Percentiles rank a stretch among this genome's conserved stretches.
These are phyloP conservation scores for Rhinolophus sinicus DNA, from an alignment of 2,113 vertebrate species.

Conservation along the genomic window DNA sequence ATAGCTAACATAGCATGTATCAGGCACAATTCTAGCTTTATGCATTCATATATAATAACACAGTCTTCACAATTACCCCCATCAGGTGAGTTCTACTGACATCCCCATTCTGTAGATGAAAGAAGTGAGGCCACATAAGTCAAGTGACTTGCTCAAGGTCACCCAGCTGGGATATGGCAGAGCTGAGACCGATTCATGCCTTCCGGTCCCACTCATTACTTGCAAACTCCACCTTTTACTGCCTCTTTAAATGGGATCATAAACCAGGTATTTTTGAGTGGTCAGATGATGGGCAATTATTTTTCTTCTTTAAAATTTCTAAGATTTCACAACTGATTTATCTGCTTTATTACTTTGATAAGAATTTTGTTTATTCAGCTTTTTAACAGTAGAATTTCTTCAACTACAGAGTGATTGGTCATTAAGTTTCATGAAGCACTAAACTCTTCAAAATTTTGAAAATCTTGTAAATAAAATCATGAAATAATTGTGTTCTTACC, in stretches of 20 bases:
- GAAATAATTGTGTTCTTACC: constrained; percentile 79
- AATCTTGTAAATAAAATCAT: neutral
- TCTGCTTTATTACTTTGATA: neutral
- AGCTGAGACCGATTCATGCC: neutral
- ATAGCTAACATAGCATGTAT: neutral
- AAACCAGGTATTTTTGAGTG: neutral
- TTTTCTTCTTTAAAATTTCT: neutral
- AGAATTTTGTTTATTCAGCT: neutral
- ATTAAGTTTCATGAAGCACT: neutral
- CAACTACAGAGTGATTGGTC: neutral
- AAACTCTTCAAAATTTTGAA: neutral
- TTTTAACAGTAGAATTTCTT: neutral
- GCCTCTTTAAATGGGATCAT: neutral
- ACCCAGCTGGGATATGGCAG: neutral
- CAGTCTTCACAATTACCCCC: neutral
- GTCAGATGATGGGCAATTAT: neutral
- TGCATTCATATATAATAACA: neutral
- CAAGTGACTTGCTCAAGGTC: neutral
- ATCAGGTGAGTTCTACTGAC: neutral
- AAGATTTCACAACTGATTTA: neutral
- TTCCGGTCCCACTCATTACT: neutral
- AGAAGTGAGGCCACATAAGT: neutral
- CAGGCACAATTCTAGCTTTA: neutral
- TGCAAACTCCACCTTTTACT: neutral
- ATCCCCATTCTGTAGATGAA: neutral